Conservation (phyloP, 2,888 invertebrate genomes). For the Troilus luridus region DNA sequence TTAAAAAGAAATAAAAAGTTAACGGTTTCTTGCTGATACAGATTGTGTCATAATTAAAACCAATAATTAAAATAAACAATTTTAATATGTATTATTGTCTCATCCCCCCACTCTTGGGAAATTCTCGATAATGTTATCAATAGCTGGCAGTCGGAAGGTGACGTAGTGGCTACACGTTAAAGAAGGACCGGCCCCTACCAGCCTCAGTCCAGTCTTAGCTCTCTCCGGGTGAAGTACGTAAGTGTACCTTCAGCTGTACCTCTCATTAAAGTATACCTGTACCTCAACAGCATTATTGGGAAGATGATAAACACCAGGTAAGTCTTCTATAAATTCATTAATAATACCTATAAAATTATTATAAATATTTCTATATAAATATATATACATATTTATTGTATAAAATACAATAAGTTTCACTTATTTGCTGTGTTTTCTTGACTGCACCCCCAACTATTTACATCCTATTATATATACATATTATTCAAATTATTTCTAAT, state of each 20-base stretch:
- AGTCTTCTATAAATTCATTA: neutral
- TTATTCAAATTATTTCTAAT: too few species aligned
- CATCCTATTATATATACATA: too few species aligned
- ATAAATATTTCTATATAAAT: too few species aligned
- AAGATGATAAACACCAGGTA: conserved; percentile 7
- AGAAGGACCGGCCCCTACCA: neutral
- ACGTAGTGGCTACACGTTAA: neutral
- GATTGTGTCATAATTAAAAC: too few species aligned
- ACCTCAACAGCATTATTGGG: neutral
- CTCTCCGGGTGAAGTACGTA: neutral
- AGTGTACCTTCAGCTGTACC: neutral
- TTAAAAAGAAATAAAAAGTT: too few species aligned
- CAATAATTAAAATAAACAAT: too few species aligned
- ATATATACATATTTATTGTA: too few species aligned
- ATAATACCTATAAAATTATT: too few species aligned
- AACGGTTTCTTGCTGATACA: too few species aligned
- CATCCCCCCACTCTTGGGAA: neutral
- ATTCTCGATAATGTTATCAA: neutral
- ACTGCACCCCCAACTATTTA: too few species aligned
- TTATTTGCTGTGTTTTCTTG: too few species aligned
- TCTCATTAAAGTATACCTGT: neutral
- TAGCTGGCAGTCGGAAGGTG: neutral
- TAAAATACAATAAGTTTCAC: too few species aligned
- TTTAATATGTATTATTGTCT: neutral
- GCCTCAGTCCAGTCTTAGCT: neutral